Percentiles rank a stretch among this genome's conserved stretches.
These are phyloP conservation scores for Nebria brevicollis DNA, from an alignment of 2,888 invertebrate species.

Conservation along the genomic window DNA sequence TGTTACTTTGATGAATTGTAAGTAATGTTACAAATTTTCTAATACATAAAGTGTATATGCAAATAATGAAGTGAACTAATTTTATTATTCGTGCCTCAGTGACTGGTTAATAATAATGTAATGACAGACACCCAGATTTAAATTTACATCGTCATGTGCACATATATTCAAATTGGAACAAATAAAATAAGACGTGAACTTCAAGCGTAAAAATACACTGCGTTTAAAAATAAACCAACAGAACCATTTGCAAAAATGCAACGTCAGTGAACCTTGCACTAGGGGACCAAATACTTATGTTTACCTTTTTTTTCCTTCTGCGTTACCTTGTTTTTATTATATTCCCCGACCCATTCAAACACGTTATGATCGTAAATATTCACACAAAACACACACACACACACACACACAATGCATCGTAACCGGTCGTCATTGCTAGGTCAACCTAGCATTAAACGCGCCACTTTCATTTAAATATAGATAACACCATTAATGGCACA, in stretches of 20 bases:
- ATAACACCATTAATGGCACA: neutral
- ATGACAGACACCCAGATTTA: slow-evolving; percentile 21
- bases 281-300: neutral
- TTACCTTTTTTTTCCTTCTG: neutral
- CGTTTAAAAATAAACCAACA: slow-evolving; percentile 35
- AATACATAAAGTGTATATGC: neutral
- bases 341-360: neutral
- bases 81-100: neutral
- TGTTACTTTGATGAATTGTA: neutral
- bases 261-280: slow-evolving; percentile 42
- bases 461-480: slow-evolving; percentile 14
- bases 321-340: neutral
- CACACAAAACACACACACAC: slow-evolving; percentile 10
- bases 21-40: neutral
- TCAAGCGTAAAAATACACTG: slow-evolving; percentile 39
- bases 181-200: slow-evolving; percentile 33
- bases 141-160: slow-evolving; percentile 37
- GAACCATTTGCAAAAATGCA: slow-evolving; percentile 11
- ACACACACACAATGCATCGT: slow-evolving; percentile 4
- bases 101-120: neutral
- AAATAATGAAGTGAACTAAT: neutral
- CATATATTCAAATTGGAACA: slow-evolving; percentile 38
- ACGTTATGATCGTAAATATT: neutral
- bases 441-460: slow-evolving; percentile 31
- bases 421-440: slow-evolving; percentile 26